These are phyloP conservation scores for Agrotis segetum DNA, from an alignment of 2,888 invertebrate genomes.

Conservation along the genomic window DNA sequence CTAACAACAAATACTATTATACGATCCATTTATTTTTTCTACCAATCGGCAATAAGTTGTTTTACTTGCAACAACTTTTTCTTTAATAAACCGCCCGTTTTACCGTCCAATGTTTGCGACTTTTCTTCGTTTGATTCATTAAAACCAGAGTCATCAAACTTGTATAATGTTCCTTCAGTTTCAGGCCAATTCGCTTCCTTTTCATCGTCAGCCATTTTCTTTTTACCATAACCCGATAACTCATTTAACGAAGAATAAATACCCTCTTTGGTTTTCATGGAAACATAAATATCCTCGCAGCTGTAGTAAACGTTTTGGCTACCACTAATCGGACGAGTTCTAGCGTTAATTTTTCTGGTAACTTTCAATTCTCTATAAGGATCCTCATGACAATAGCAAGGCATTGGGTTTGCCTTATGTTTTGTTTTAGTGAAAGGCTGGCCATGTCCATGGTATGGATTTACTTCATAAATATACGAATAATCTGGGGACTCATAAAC, in stretches of 20 bases:
- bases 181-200: constrained; percentile 2
- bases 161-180: constrained; percentile 31
- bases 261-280: constrained; percentile 51
- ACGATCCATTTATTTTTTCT: constrained; percentile 17
- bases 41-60: constrained; percentile 75
- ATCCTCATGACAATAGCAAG: constrained; percentile 78
- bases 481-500: constrained; percentile 70
- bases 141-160: constrained; percentile 58
- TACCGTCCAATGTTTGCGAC: constrained; percentile 44
- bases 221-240: constrained; percentile 16
- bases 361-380: constrained; percentile 55
- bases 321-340: constrained; percentile 32
- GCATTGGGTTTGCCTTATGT: constrained; percentile 70
- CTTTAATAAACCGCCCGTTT: constrained; percentile 60
- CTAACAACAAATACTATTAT: constrained; percentile 12
- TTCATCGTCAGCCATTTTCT: constrained; percentile 3
- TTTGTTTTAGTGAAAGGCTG: constrained; percentile 77
- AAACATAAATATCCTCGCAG: constrained; percentile 69
- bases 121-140: constrained; percentile 33
- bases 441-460: constrained; percentile 68
- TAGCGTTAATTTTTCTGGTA: constrained; percentile 37
- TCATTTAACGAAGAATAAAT: constrained; percentile 53
- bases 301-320: constrained; percentile 72
- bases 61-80: constrained; percentile 78
- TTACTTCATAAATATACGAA: constrained; percentile 75